A percentile compares a stretch with the other conserved stretches of the same genome.
Evolutionary conservation across 2,888 invertebrate genomes (phyloP).

Genomic region (Biston stratarius): DNA sequence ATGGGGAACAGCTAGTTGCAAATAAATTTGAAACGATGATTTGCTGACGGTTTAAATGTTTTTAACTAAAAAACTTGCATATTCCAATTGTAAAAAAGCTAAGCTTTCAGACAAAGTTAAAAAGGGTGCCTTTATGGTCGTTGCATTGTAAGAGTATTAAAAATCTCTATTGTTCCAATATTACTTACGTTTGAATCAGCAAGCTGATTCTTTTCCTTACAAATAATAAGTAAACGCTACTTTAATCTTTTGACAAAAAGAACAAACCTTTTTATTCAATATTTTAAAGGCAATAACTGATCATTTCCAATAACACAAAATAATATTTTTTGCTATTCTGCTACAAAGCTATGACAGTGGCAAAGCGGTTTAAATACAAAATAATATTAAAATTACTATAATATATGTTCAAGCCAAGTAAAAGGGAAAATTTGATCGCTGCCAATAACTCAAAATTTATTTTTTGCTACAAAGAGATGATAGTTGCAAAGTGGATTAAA

Average conservation of each 20-base stretch:
- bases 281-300: conserved; percentile 21
- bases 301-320: conserved; percentile 11
- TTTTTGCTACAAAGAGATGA: conserved; percentile 10
- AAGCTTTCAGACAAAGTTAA: conserved; percentile 1
- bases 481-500: background rate
- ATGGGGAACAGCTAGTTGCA: too few species aligned
- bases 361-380: background rate
- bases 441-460: conserved; percentile 3
- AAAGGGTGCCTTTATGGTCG: conserved; percentile 10
- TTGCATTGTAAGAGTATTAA: conserved; percentile 19
- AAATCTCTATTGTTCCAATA: conserved; percentile 31
- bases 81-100: conserved; percentile 8
- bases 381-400: conserved; percentile 2
- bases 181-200: conserved; percentile 27
- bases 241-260: conserved; percentile 50
- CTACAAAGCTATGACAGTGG: conserved; percentile 1
- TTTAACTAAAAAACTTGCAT: background rate
- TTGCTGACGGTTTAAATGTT: background rate
- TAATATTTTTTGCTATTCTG: conserved; percentile 12
- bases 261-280: conserved; percentile 28
- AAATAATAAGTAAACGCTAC: conserved; percentile 60
- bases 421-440: conserved; percentile 19
- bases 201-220: conserved; percentile 62
- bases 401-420: background rate
- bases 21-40: too few species aligned